These are phyloP conservation scores for Ganaspis sp. DNA, from an alignment of 1,140 invertebrate species.

Conservation along the genomic window DNA sequence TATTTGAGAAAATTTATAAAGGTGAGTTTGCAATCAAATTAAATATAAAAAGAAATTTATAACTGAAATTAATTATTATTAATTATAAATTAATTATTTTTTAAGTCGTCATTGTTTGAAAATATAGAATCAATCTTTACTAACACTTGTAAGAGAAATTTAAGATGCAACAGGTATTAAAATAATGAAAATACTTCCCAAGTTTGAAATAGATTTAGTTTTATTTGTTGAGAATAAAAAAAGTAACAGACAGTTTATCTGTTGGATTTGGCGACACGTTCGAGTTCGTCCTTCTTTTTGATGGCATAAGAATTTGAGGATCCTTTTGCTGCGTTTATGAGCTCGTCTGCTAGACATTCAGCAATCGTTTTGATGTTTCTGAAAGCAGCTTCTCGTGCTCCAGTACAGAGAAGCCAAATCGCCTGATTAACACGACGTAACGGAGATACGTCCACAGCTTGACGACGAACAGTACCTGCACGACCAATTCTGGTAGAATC, in stretches of 20 bases:
- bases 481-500: conserved; percentile 99
- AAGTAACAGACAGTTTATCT: conserved; percentile 87
- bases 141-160: no score
- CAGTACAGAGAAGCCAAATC: conserved; percentile 99
- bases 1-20: no score
- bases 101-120: no score
- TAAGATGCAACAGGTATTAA: no score
- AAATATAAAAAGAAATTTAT: no score
- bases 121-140: no score
- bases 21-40: no score
- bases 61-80: no score
- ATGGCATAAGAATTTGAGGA: conserved; percentile 99
- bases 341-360: conserved; percentile 99
- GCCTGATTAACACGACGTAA: conserved; percentile 99
- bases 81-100: no score
- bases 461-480: conserved; percentile 98
- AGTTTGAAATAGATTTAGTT: neutral
- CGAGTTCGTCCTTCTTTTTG: conserved; percentile 99
- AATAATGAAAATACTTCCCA: no score
- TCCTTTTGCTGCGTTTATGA: conserved; percentile 99
- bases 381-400: conserved; percentile 99
- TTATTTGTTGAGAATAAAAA: conserved; percentile 1
- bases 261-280: conserved; percentile 99
- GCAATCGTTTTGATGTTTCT: conserved; percentile 99
- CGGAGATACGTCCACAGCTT: conserved; percentile 99